Percentiles rank a stretch among this genome's conserved stretches.
phyloP scores from a whole-genome alignment of 2,113 vertebrate genomes.

The Solea senegalensis region DNA sequence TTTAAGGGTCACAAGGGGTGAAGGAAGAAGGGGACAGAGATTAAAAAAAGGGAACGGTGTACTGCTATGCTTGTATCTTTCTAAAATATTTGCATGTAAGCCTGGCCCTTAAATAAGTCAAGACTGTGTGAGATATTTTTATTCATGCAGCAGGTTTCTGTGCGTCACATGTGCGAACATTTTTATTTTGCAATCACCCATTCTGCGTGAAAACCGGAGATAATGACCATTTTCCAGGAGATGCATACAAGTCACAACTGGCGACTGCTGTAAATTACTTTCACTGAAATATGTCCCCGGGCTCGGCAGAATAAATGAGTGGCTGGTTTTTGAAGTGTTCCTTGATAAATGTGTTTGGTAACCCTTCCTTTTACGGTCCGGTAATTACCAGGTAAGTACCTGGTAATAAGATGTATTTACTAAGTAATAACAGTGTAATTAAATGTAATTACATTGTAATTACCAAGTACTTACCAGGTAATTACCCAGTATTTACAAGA shows the following conservation, averaged over 20 bases:
- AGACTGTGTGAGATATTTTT: conserved; percentile 4
- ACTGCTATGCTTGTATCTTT: conserved; percentile 12
- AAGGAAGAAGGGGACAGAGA: conserved; percentile 19
- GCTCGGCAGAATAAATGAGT: conserved; percentile 9
- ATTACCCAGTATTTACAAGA: too few species aligned
- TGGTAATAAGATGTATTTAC: too few species aligned
- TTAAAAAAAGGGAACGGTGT: conserved; percentile 6
- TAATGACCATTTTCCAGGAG: conserved; percentile 5
- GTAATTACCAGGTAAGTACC: too few species aligned
- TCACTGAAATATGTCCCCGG: conserved; percentile 20
- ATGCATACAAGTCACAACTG: conserved; percentile 19
- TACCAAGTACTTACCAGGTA: too few species aligned
- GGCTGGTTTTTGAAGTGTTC: not conserved
- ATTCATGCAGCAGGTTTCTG: conserved; percentile 25
- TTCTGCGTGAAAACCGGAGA: not conserved
- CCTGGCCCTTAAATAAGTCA: conserved; percentile 29
- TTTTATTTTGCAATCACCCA: conserved; percentile 2
- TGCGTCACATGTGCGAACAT: conserved; percentile 16
- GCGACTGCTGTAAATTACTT: conserved; percentile 7
- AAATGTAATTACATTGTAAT: too few species aligned
- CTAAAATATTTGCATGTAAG: conserved; percentile 12
- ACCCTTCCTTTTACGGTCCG: too few species aligned
- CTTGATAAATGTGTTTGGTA: not conserved
- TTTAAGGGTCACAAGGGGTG: conserved; percentile 47
- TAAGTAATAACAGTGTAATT: too few species aligned